phyloP scores from a whole-genome alignment of 1,140 invertebrate genomes.

The Drosophila nasuta region DNA sequence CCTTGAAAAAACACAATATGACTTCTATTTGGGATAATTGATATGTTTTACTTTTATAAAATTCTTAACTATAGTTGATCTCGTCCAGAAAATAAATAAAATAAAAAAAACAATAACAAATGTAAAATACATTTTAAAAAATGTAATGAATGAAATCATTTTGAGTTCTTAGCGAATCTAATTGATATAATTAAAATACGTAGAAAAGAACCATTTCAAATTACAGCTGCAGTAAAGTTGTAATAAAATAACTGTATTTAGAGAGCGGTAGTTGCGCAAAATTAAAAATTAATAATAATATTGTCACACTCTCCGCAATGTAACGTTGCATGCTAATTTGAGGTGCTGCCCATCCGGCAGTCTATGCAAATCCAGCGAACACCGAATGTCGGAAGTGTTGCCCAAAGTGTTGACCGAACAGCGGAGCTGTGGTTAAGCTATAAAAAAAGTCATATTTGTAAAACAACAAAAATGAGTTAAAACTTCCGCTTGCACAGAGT shows the following conservation, averaged over 20 bases:
- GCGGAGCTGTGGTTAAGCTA: slow-evolving; percentile 19
- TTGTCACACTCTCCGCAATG: slow-evolving; percentile 11
- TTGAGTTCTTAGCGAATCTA: background rate
- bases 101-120: too few relatives aligned
- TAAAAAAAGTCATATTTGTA: slow-evolving; percentile 47
- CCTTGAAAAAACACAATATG: too few relatives aligned
- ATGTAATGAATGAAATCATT: too few relatives aligned
- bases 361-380: slow-evolving; percentile 40
- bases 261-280: background rate
- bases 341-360: slow-evolving; percentile 30
- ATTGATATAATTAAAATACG: background rate
- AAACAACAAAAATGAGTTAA: slow-evolving; percentile 77
- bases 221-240: background rate
- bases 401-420: slow-evolving; percentile 54
- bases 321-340: slow-evolving; percentile 39
- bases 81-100: too few relatives aligned
- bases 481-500: slow-evolving; percentile 68
- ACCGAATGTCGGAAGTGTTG: slow-evolving; percentile 58
- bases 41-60: too few relatives aligned
- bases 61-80: too few relatives aligned
- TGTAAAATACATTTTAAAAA: too few relatives aligned
- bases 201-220: background rate
- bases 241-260: slow-evolving; percentile 2
- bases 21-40: too few relatives aligned
- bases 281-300: slow-evolving; percentile 28